Conservation (phyloP, 2,888 invertebrate species). For the Alcis repandata region DNA sequence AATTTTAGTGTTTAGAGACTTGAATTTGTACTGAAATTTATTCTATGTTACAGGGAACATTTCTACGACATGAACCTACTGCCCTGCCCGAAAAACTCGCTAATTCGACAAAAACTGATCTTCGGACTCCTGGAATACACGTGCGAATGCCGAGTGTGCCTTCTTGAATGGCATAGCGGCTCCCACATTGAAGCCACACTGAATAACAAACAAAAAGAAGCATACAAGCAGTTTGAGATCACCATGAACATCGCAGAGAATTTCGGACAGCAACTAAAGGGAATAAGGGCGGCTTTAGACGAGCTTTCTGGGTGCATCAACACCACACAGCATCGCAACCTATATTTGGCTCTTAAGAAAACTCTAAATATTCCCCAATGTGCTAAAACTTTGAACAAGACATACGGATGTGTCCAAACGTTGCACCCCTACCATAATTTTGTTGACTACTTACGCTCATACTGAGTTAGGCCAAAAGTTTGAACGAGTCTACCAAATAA, state of each 20-base stretch:
- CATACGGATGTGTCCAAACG: background rate
- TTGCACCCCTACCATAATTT: background rate
- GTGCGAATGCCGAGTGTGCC: conserved; percentile 31
- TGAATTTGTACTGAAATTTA: background rate
- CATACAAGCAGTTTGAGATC: background rate
- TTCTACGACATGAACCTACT: conserved; percentile 27
- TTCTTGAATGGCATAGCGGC: conserved; percentile 14
- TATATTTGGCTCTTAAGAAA: background rate
- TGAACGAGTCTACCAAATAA: no score
- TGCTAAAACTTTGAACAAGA: background rate
- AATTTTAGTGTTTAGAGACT: no score
- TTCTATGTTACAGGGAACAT: conserved; percentile 29
- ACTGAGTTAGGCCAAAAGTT: no score
- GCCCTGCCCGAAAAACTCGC: background rate
- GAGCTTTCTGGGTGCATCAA: background rate
- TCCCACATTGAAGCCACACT: background rate
- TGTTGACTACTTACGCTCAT: background rate
- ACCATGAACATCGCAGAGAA: background rate
- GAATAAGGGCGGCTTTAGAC: background rate
- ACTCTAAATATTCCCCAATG: background rate
- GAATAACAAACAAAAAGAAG: background rate
- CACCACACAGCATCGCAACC: background rate
- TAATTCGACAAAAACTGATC: background rate
- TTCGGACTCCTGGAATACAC: conserved; percentile 1
- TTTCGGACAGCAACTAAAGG: background rate